Evolutionary conservation across 2,797 vertebrate genomes (phyloP), one percentile per base, ranked within the genome.

Genomic region (Pygocentrus nattereri): DNA sequence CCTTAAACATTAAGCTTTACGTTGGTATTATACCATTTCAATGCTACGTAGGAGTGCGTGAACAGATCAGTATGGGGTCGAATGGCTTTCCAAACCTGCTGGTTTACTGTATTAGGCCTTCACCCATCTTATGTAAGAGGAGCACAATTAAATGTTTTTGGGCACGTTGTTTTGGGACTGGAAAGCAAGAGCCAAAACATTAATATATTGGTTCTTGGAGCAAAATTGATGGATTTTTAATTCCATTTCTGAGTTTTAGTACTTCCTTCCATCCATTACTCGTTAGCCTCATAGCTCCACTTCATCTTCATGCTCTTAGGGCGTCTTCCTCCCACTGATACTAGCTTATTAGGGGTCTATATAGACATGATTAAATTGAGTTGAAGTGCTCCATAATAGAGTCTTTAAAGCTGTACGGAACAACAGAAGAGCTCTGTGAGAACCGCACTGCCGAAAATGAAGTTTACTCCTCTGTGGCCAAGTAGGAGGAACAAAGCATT

Each of bases 401-500:
- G 41, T 25, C n/a, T 13, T 44, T 25, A 69, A 41, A 27, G 44
- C 18, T 13, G 67, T 47, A 6, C 15, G 12, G 19, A 38, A 23
- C 31, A 68, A 71, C 44, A 12, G 70, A 54, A n/a, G 27, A 47
- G 41, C 44, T 50, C 13, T 30, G 15, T 25, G 19, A 47, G 34
- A 71, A 23, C 15, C 15, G 3, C 21, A 27, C n/a, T 6, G 47
- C n/a, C 49, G 10, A 54, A 71, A 65, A 64, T 19, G 8, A 31
- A 31, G 30, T 56, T 56, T 47, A 73, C 19, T 73, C 71, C 44
- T 56, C 71, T 58, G 70, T 38, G 71, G 71, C 30, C 15, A 6
- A 56, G 27, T 73, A 73, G 52, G 50, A 73, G 71, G 50, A 73
- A 54, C 71, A 73, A 73, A 73, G 27, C 70, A 12, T 34, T 56